phyloP scores from a whole-genome alignment of 2,888 invertebrate species.

The Pemphredon lugubris region DNA sequence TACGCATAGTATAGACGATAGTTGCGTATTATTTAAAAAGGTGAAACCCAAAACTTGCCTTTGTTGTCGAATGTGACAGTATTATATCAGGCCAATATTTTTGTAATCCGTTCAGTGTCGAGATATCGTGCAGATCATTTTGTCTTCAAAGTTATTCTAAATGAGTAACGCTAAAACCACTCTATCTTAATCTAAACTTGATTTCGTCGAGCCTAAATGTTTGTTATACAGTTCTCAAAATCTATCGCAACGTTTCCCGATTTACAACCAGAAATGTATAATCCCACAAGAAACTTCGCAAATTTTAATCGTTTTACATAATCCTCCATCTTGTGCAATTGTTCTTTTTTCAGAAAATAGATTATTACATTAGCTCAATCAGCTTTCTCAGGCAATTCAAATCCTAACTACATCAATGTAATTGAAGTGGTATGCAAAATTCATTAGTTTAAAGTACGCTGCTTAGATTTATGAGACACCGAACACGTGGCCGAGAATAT shows the following conservation, averaged over 20 bases:
- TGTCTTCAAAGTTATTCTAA: not conserved
- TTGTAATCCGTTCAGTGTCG: slow-evolving; percentile 10
- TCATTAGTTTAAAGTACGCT: not conserved
- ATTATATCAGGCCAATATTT: slow-evolving; percentile 41
- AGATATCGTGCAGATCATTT: not conserved
- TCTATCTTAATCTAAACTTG: not conserved
- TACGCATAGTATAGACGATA: slow-evolving; percentile 30
- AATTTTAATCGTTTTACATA: not conserved
- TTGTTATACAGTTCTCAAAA: not conserved
- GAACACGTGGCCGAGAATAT: not conserved
- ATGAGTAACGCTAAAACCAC: not conserved
- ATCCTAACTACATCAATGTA: no score
- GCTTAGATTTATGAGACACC: slow-evolving; percentile 4
- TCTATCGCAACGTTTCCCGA: slow-evolving; percentile 16
- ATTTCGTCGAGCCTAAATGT: not conserved
- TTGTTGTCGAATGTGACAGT: slow-evolving; percentile 42
- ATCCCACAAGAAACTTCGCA: not conserved
- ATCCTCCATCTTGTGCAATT: no score
- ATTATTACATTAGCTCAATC: no score
- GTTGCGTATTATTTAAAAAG: slow-evolving; percentile 42
- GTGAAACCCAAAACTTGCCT: slow-evolving; percentile 26
- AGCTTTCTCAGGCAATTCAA: no score
- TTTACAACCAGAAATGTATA: not conserved
- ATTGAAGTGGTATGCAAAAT: no score
- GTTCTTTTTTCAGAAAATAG: no score